Evolutionary conservation across 2,888 invertebrate species (phyloP).

Genomic region (Macrophya alboannulata): DNA sequence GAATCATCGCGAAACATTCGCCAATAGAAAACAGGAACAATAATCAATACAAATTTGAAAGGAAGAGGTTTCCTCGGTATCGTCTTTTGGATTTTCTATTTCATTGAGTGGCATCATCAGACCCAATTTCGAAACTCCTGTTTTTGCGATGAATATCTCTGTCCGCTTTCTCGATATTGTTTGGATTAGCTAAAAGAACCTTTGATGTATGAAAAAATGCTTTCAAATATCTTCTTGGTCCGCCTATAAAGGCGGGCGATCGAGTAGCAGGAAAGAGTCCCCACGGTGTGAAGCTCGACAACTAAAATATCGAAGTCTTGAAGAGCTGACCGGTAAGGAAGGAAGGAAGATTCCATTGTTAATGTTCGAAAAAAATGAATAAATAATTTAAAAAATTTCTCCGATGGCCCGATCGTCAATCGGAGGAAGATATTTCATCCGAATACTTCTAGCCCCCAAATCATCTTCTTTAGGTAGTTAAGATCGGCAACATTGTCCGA

Average conservation of each 20-base stretch:
- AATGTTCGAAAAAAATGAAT: not conserved
- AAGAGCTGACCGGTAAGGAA: slow-evolving; percentile 66
- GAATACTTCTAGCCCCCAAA: not conserved
- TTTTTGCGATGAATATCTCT: not conserved
- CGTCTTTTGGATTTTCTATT: not conserved
- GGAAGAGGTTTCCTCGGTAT: not conserved
- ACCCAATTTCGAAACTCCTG: not conserved
- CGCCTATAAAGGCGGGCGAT: not conserved
- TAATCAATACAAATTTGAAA: not conserved
- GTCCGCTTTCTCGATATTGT: not conserved
- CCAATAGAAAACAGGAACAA: not conserved
- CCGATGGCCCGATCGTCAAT: not conserved
- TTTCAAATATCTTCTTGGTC: not conserved
- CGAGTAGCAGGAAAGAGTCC: slow-evolving; percentile 68
- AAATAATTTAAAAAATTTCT: not conserved
- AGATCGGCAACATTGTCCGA: slow-evolving; percentile 50
- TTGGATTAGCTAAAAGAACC: not conserved
- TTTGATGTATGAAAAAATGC: not conserved
- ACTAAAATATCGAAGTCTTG: slow-evolving; percentile 66
- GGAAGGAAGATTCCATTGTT: slow-evolving; percentile 47
- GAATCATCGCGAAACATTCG: not conserved
- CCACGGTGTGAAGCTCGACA: slow-evolving; percentile 67
- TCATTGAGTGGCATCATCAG: not conserved
- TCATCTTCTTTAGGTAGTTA: slow-evolving; percentile 38
- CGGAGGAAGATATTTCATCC: not conserved